Conservation (phyloP, 2,113 vertebrate genomes). For the Paradisaea rubra region DNA sequence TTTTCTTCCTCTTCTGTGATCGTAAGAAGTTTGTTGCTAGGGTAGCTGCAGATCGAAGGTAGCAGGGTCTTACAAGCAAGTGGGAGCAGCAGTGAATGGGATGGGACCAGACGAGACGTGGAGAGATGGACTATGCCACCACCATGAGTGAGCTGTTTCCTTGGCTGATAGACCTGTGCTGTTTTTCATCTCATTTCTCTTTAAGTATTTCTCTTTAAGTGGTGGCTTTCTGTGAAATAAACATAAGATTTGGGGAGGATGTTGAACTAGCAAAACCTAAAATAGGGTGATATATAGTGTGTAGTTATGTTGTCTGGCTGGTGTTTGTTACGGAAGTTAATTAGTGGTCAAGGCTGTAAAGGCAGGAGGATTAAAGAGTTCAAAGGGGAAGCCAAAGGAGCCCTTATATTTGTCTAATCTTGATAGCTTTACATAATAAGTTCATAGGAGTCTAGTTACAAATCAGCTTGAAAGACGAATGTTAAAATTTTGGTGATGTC, state of each 20-base stretch:
- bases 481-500: not conserved
- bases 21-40: not conserved
- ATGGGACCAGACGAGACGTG: fast-evolving
- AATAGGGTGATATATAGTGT: not conserved
- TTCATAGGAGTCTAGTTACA: not conserved
- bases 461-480: not conserved
- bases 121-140: not conserved
- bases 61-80: fast-evolving
- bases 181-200: not conserved
- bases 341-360: not conserved
- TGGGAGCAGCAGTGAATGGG: not conserved
- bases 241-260: not conserved
- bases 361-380: not conserved
- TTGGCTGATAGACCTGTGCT: not conserved
- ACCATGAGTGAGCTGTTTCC: not conserved
- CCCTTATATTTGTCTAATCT: not conserved
- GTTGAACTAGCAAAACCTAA: not conserved
- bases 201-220: not conserved
- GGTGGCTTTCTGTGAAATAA: not conserved
- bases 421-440: not conserved
- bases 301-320: not conserved
- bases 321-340: not conserved
- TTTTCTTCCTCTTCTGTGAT: not conserved
- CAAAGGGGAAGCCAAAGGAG: not conserved
- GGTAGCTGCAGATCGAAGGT: not conserved